Conservation (phyloP, 2,113 vertebrate genomes). For the Tringa solitaria region DNA sequence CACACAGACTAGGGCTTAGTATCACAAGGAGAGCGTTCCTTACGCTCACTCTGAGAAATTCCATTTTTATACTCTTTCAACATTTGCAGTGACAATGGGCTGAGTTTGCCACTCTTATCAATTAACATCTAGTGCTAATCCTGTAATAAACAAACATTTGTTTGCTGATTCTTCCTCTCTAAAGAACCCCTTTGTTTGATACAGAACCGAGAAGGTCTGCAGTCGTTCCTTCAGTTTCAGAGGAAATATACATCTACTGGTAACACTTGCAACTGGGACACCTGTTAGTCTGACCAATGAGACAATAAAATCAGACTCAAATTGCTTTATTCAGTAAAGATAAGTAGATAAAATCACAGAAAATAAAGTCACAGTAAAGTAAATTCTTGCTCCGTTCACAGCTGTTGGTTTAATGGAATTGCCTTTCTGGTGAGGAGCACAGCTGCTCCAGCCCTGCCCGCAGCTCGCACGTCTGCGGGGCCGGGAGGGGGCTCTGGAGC, state of each 20-base stretch:
- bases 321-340: constrained; percentile 44
- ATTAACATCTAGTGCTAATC: constrained; percentile 18
- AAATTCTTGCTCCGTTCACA: constrained; percentile 26
- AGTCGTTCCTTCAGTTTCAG: background rate
- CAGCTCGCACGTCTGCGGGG: fast-evolving
- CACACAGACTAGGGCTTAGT: background rate
- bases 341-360: constrained; percentile 53
- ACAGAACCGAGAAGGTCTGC: background rate
- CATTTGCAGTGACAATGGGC: background rate
- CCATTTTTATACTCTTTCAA: background rate
- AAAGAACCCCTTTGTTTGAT: background rate
- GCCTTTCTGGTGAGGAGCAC: background rate
- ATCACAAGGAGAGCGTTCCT: background rate
- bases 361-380: constrained; percentile 41
- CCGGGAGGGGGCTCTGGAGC: background rate
- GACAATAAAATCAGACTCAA: constrained; percentile 31
- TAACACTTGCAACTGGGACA: background rate
- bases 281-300: background rate
- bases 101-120: background rate
- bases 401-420: constrained; percentile 55
- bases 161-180: background rate
- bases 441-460: constrained; percentile 22
- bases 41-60: background rate
- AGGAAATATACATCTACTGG: background rate
- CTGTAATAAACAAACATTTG: background rate